phyloP scores from a whole-genome alignment of 2,113 vertebrate genomes.

The Oostethus manadensis region DNA sequence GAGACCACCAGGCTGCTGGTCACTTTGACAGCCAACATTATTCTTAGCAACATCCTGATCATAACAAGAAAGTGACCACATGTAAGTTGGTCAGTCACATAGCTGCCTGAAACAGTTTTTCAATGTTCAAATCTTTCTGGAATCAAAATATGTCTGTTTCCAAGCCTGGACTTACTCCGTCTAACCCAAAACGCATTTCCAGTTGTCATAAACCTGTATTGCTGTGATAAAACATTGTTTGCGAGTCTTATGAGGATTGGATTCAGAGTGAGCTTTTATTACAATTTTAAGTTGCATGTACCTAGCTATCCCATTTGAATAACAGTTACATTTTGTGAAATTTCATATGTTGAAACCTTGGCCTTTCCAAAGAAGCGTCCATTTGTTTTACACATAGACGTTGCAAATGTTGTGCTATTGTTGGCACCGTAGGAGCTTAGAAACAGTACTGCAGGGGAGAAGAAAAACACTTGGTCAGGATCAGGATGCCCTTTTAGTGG shows the following conservation, averaged over 20 bases:
- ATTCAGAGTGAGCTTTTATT: constrained; percentile 28
- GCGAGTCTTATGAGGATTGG: constrained; percentile 8
- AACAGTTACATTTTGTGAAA: constrained; percentile 1
- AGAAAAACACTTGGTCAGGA: constrained; percentile 9
- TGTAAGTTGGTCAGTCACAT: background rate
- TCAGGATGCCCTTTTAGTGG: constrained; percentile 11
- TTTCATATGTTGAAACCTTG: background rate
- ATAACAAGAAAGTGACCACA: constrained; percentile 34
- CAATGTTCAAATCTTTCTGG: constrained; percentile 9
- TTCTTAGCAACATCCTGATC: constrained; percentile 41
- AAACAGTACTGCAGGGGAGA: constrained; percentile 6
- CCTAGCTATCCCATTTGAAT: constrained; percentile 1
- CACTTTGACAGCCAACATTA: constrained; percentile 23
- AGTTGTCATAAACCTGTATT: constrained; percentile 27
- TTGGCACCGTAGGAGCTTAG: constrained; percentile 4
- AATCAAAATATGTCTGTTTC: constrained; percentile 10
- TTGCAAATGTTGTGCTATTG: constrained; percentile 2
- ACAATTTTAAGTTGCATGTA: constrained; percentile 7
- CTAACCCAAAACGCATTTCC: constrained; percentile 9
- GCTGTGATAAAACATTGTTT: constrained; percentile 24
- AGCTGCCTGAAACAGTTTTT: constrained; percentile 25
- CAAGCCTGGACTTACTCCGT: constrained; percentile 4
- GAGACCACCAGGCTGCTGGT: constrained; percentile 29
- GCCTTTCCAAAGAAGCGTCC: background rate
- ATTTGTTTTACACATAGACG: background rate